Evolutionary conservation across 1,140 invertebrate species (phyloP).

Genomic region (Anthonomus grandis): DNA sequence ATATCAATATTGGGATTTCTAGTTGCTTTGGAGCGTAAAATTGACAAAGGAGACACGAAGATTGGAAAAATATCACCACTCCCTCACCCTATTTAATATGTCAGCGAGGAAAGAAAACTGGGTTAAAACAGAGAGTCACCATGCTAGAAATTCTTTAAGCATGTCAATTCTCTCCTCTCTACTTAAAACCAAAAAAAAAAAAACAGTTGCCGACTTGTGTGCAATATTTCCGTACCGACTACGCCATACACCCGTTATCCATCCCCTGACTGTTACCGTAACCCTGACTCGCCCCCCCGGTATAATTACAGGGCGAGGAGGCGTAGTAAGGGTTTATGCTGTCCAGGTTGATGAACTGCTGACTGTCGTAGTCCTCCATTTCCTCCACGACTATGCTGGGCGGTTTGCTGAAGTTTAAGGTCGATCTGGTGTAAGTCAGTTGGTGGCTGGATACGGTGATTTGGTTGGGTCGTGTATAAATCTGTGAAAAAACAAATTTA

Average conservation of each 20-base stretch:
- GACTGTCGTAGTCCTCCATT: conserved; percentile 36
- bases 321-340: conserved; percentile 29
- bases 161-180: neutral
- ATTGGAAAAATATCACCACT: too few species aligned
- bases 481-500: conserved; percentile 14
- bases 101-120: neutral
- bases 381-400: conserved; percentile 44
- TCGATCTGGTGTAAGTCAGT: conserved; percentile 29
- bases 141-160: neutral
- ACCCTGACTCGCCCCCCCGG: conserved; percentile 35
- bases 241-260: conserved; percentile 49
- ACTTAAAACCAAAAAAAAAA: conserved; percentile 18
- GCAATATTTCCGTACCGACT: conserved; percentile 1
- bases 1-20: too few species aligned
- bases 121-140: neutral
- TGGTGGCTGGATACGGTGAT: conserved; percentile 26
- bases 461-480: conserved; percentile 24
- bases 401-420: conserved; percentile 32
- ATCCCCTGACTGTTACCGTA: conserved; percentile 35
- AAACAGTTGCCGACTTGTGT: conserved; percentile 6
- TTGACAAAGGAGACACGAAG: too few species aligned
- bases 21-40: too few species aligned
- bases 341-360: conserved; percentile 44
- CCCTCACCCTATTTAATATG: neutral
- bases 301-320: conserved; percentile 42